Evolutionary conservation across 2,888 invertebrate species (phyloP).

Genomic region (Galerucella nymphaeae): DNA sequence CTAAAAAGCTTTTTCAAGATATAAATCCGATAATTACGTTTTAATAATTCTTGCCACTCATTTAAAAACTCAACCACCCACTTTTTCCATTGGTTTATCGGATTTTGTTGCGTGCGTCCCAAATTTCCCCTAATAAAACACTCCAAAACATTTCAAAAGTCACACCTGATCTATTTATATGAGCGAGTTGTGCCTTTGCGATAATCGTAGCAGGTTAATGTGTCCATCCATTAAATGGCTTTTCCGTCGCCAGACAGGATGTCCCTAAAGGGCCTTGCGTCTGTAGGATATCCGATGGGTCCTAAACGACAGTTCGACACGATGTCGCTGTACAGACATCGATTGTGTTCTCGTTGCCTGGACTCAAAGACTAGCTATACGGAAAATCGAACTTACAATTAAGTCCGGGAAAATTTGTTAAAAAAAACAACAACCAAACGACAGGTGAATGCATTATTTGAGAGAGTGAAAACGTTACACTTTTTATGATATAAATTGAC

Average conservation of each 20-base stretch:
- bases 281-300: constrained; percentile 52
- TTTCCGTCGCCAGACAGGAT: constrained; percentile 47
- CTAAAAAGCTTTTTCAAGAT: too few relatives aligned
- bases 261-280: constrained; percentile 53
- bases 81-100: not conserved
- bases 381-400: not conserved
- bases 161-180: constrained; percentile 36
- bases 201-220: constrained; percentile 46
- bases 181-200: constrained; percentile 30
- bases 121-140: constrained; percentile 16
- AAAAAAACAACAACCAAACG: too few relatives aligned
- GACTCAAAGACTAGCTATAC: constrained; percentile 10
- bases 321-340: constrained; percentile 46
- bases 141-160: constrained; percentile 28
- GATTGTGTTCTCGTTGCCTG: constrained; percentile 49
- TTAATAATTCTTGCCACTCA: too few relatives aligned
- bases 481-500: too few relatives aligned
- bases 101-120: constrained; percentile 11
- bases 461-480: too few relatives aligned
- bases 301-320: constrained; percentile 48
- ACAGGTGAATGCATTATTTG: too few relatives aligned
- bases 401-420: not conserved
- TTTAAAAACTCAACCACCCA: not conserved
- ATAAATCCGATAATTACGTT: too few relatives aligned
- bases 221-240: constrained; percentile 50